Base-by-base conservation (phyloP, 2,888 invertebrate species). In the Sceliomorpha sp. region DNA sequence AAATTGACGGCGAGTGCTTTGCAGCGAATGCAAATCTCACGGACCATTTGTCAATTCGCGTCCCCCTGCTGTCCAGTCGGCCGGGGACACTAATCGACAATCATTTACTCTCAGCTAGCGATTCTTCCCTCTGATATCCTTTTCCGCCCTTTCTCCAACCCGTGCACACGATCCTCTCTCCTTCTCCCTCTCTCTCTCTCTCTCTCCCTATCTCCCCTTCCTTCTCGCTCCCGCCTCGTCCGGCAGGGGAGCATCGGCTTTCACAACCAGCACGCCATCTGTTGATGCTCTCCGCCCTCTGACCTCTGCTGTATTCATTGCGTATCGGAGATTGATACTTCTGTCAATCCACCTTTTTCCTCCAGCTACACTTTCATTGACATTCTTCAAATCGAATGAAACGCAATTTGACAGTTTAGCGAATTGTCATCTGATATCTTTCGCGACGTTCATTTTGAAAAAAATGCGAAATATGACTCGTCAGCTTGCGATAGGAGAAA, bases 41-140 rank as follows among this genome's bases (percentile, higher is more conserved):
- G 72, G 79, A 75, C 80, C 81, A 85, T 85, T 85, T 84, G 83
- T 85, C 85, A 84, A 84, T 83, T 80, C 70, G 14, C 17, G 17
- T 44, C 36, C 63, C 62, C 63, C 48, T 51, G 45, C 60, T 68
- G 67, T 66, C 76, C 75, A 64, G 70, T 56, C 70, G 60, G 63
- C 47, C 66, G 60, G 77, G 76, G 81, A 78, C 77, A 79, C 82
- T 84, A 85, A 85, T 85, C 83, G 85, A 80, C 84, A 75, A 84
- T 84, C 83, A 84, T 85, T 84, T 78, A 79, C 78, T 83, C 81
- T 73, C 77, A 29, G 29, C 29, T n/a, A n/a, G 29, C 29, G 29
- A 29, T 29, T 29, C 9, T 56, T 34, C 40, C 34, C 37, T 37
- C 45, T n/a, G 29, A 29, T 20, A 27, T 36, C 26, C 32, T 20